Percentiles rank a stretch among this genome's conserved stretches.
These are phyloP conservation scores for Sorex fumeus DNA, from an alignment of 2,113 vertebrate species.

Conservation along the genomic window DNA sequence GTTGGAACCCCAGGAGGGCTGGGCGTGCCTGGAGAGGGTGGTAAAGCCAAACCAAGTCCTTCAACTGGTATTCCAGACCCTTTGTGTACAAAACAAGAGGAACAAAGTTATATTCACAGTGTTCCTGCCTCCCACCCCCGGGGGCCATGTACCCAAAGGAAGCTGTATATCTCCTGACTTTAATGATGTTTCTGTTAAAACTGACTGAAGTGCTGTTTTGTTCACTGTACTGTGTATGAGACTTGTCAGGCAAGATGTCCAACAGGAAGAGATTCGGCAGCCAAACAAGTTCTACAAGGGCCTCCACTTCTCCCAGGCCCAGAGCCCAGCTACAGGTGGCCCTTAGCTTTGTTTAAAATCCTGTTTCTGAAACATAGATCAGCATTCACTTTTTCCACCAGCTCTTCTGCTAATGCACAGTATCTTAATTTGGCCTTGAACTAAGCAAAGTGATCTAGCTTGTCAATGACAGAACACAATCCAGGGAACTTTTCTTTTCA, in stretches of 20 bases:
- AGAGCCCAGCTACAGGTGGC: not conserved
- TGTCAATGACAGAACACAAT: not conserved
- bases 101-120: not conserved
- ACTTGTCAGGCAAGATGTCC: not conserved
- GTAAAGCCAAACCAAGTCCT: not conserved
- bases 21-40: too few species aligned
- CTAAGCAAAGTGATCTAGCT: not conserved
- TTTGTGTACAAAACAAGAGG: not conserved
- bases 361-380: not conserved
- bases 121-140: not conserved
- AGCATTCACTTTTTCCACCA: not conserved
- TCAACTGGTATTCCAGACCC: not conserved
- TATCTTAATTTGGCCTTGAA: slow-evolving; percentile 8
- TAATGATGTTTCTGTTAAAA: not conserved
- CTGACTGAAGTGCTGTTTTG: not conserved
- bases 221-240: not conserved
- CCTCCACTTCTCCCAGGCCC: not conserved
- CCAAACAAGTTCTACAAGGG: not conserved
- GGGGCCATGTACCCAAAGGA: not conserved
- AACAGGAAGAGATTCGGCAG: not conserved
- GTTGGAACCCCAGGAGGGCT: too few species aligned
- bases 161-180: not conserved
- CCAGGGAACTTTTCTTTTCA: slow-evolving; percentile 4
- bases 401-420: not conserved
- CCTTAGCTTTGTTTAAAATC: not conserved